Conservation (phyloP, 2,797 vertebrate genomes). For the Monodelphis domestica region DNA sequence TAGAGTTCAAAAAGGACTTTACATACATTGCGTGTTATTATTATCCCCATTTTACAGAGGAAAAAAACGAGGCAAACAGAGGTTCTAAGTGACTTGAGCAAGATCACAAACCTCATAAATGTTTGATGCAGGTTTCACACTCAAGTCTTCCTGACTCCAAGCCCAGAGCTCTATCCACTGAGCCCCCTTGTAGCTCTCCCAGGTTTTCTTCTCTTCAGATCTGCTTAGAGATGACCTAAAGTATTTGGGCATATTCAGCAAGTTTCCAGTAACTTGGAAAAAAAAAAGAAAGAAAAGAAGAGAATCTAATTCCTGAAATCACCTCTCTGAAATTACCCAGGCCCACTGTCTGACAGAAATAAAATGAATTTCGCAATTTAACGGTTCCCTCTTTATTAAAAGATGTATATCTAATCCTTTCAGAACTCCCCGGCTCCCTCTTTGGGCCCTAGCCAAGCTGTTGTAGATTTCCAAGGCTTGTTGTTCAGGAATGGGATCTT, state of each 20-base stretch:
- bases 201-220: background rate
- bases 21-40: background rate
- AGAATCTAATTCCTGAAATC: constrained; percentile 25
- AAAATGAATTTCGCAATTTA: constrained; percentile 17
- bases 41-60: background rate
- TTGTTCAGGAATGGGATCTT: background rate
- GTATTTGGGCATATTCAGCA: background rate
- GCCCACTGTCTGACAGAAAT: background rate
- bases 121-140: background rate
- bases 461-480: background rate
- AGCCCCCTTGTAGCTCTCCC: background rate
- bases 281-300: constrained; percentile 7
- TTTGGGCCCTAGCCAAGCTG: background rate
- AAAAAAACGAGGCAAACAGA: background rate
- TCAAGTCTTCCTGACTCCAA: background rate
- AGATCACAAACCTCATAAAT: background rate
- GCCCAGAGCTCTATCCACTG: background rate
- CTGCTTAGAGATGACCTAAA: background rate
- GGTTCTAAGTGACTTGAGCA: background rate
- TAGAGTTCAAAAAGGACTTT: background rate
- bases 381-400: constrained; percentile 55
- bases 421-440: background rate
- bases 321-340: constrained; percentile 21
- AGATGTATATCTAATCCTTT: constrained; percentile 24
- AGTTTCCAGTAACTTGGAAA: constrained; percentile 27